Conservation (phyloP, 2,113 vertebrate genomes). For the Platanista minor region DNA sequence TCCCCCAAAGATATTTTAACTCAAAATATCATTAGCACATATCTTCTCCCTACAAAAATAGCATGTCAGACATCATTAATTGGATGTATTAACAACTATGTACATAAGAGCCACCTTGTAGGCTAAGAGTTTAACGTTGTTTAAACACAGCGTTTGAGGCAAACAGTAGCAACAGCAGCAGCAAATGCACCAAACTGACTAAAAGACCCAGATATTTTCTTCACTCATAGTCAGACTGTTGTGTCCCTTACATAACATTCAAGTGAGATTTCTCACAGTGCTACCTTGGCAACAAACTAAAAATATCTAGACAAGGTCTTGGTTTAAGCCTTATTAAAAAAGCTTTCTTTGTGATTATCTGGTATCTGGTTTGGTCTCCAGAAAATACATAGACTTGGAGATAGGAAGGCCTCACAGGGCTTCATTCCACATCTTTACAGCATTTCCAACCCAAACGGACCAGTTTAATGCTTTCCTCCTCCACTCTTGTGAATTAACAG, state of each 20-base stretch:
- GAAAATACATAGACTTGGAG: constrained; percentile 76
- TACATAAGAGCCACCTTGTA: constrained; percentile 89
- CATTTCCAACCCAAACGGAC: constrained; percentile 35
- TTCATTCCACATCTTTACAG: constrained; percentile 50
- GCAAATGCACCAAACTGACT: constrained; percentile 87
- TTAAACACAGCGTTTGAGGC: constrained; percentile 91
- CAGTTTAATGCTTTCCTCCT: constrained; percentile 42
- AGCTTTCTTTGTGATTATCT: constrained; percentile 84
- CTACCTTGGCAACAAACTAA: constrained; percentile 90
- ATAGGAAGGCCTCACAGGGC: constrained; percentile 57
- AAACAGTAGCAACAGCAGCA: constrained; percentile 88
- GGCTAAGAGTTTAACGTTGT: constrained; percentile 86
- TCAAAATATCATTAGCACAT: constrained; percentile 88
- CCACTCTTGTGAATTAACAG: background rate
- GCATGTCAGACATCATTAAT: constrained; percentile 90
- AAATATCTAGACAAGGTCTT: constrained; percentile 87
- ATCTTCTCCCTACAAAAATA: constrained; percentile 94
- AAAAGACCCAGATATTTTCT: constrained; percentile 73
- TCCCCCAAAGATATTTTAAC: constrained; percentile 85
- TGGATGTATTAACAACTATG: constrained; percentile 94
- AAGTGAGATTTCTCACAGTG: constrained; percentile 87
- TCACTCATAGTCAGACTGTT: constrained; percentile 79
- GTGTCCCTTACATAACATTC: constrained; percentile 87
- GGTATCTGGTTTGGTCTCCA: constrained; percentile 79
- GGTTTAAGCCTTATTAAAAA: constrained; percentile 84